Evolutionary conservation across 2,113 vertebrate species (phyloP), one percentile per base, ranked within the genome.

Genomic region (Tachycineta bicolor): DNA sequence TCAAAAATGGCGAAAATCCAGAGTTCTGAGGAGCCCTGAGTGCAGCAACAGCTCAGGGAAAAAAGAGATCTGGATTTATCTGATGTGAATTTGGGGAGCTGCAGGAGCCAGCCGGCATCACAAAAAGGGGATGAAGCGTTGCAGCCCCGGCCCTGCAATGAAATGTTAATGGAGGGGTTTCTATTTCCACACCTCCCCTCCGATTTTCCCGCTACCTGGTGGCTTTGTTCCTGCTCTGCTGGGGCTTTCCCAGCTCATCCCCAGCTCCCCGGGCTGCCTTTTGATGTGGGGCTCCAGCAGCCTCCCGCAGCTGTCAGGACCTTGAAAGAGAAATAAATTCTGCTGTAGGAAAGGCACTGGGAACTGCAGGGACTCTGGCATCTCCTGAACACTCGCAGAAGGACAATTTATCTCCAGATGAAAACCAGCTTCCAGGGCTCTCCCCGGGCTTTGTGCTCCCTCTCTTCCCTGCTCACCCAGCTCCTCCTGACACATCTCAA

Each of bases 281-380:
- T 60, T 24, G 69, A 53, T 60, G 53, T 46, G 77, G 17, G 4
- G 77, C 86, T 59, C 11, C 86, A 65, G 59, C 22, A 65, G 86
- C 31, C 29, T 50, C 68, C 77, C 7, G 52, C 1, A 44, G 77
- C 16, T 24, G 44, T 0, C 34, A 10, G 68, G 2, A 6, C 3
- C 28, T 4, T 14, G 33, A 16, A 50, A 81, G 31, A 10, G 59
- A 13, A 37, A 28, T 18, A 0, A 49, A 14, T 31, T 21, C 11
- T 25, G 55, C 74, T 3, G 20, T 21, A 49, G 10, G 58, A 12
- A 10, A 43, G 76, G 76, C 43, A 1, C 24, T 3, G 56, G 29
- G 3, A 62, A 1, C 23, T 10, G 15, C 46, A 9, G 39, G 0
- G 10, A 2, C 25, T 31, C 34, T 0, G 14, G 33, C 6, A 3